Percentiles rank a stretch among this genome's conserved stretches.
These are phyloP conservation scores for Cyprinodon diabolis DNA, from an alignment of 2,797 vertebrate genomes.

Conservation along the genomic window DNA sequence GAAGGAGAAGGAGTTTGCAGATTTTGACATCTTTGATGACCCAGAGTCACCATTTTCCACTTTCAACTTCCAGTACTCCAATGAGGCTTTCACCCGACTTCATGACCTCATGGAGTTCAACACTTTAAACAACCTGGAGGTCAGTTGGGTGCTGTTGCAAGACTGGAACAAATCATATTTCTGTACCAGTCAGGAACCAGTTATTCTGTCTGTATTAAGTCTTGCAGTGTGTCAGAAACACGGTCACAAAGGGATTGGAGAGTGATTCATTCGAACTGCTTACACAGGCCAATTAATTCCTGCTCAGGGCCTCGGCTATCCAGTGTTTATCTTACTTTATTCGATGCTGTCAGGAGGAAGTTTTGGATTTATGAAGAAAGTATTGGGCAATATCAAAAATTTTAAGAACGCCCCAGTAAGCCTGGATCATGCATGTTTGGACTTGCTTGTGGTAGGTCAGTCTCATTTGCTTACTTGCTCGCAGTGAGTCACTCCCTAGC, in stretches of 20 bases:
- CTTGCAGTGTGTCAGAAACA: not conserved
- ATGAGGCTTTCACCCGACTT: conserved; percentile 90
- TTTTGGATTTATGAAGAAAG: conserved; percentile 21
- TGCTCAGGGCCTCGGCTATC: not conserved
- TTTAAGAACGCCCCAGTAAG: not conserved
- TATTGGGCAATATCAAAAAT: conserved; percentile 56
- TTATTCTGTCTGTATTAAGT: not conserved
- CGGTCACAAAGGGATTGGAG: not conserved
- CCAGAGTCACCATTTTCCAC: conserved; percentile 93
- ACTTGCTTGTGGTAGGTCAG: conserved; percentile 36
- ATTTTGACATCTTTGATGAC: conserved; percentile 99
- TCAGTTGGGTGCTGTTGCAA: conserved; percentile 66
- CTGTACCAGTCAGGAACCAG: not conserved
- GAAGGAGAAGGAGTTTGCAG: conserved; percentile 90
- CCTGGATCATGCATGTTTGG: conserved; percentile 21
- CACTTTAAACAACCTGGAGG: conserved; percentile 95
- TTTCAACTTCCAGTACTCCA: conserved; percentile 97
- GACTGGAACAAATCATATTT: not conserved
- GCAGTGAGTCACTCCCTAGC: conserved; percentile 53
- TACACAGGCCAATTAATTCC: not conserved
- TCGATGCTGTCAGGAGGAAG: conserved; percentile 16
- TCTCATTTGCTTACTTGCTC: conserved; percentile 28
- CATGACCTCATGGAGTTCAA: conserved; percentile 99
- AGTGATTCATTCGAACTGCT: not conserved
- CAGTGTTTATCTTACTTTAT: not conserved